These are phyloP conservation scores for Galerucella pusilla DNA, from an alignment of 2,888 invertebrate species.

Conservation along the genomic window DNA sequence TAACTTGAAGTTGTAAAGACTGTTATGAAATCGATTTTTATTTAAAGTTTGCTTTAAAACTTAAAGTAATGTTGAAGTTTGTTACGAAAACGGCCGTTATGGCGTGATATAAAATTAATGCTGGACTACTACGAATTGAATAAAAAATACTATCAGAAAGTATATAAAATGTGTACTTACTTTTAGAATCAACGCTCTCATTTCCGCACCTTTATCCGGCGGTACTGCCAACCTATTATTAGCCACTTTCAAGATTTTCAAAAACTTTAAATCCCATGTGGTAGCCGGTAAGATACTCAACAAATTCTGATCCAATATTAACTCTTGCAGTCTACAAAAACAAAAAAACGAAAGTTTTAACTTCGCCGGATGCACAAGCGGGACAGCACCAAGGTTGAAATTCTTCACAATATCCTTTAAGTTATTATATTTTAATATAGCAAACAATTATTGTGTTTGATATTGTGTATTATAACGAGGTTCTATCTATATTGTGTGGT, in stretches of 20 bases:
- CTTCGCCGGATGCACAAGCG: constrained; percentile 62
- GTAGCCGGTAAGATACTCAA: constrained; percentile 72
- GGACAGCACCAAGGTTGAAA: constrained; percentile 60
- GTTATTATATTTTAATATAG: constrained; percentile 13
- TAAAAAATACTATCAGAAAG: no score
- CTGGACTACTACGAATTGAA: no score
- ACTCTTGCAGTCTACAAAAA: constrained; percentile 75
- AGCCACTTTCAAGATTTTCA: constrained; percentile 72
- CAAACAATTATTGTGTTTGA: not conserved
- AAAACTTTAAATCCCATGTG: constrained; percentile 70
- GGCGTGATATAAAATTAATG: no score
- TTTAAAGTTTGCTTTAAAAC: no score
- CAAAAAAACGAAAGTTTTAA: constrained; percentile 55
- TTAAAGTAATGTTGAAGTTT: no score
- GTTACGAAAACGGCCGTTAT: no score
- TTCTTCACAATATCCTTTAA: constrained; percentile 49
- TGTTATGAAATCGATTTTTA: no score
- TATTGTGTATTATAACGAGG: constrained; percentile 6
- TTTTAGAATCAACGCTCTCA: constrained; percentile 69
- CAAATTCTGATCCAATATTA: constrained; percentile 79
- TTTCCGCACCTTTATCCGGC: constrained; percentile 67
- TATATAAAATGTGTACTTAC: constrained; percentile 60
- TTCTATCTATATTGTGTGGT: not conserved
- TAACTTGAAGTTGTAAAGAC: no score
- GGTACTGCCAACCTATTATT: constrained; percentile 68